Evolutionary conservation across 92 coral and sea anemone species (phyloP).

Genomic region (Phenganax marumi): DNA sequence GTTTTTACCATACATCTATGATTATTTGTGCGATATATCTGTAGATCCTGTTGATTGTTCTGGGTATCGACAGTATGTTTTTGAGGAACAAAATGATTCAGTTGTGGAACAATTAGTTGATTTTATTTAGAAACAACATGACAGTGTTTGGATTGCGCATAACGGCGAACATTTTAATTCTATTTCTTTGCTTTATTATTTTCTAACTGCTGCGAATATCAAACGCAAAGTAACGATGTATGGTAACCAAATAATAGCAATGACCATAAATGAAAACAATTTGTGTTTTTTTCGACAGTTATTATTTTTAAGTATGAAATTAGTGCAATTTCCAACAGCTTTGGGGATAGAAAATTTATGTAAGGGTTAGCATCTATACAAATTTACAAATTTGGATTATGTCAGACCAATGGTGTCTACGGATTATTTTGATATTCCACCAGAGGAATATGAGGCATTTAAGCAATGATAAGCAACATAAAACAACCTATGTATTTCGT

Average conservation of each 20-base stretch:
- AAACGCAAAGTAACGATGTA: neutral
- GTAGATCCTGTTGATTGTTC: neutral
- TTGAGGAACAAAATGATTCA: neutral
- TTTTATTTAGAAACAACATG: neutral
- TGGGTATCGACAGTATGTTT: constrained; percentile 23
- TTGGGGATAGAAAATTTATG: neutral
- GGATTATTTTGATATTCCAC: constrained; percentile 11
- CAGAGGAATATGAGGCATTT: neutral
- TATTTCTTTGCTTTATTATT: neutral
- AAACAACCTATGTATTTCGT: neutral
- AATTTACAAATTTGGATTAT: constrained; percentile 16
- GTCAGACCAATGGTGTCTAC: neutral
- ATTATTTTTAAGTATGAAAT: neutral
- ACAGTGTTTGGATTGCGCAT: constrained; percentile 35
- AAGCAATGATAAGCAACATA: neutral
- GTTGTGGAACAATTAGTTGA: neutral
- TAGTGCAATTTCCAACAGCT: neutral
- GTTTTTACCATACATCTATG: neutral
- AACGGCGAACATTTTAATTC: constrained; percentile 25
- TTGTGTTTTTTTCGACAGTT: neutral
- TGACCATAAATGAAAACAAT: neutral
- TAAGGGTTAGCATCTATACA: constrained; percentile 24
- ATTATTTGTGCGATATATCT: neutral
- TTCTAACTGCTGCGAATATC: neutral
- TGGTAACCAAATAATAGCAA: constrained; percentile 4